phyloP scores from a whole-genome alignment of 2,797 vertebrate genomes.

The Enteromius unitaeniatus region DNA sequence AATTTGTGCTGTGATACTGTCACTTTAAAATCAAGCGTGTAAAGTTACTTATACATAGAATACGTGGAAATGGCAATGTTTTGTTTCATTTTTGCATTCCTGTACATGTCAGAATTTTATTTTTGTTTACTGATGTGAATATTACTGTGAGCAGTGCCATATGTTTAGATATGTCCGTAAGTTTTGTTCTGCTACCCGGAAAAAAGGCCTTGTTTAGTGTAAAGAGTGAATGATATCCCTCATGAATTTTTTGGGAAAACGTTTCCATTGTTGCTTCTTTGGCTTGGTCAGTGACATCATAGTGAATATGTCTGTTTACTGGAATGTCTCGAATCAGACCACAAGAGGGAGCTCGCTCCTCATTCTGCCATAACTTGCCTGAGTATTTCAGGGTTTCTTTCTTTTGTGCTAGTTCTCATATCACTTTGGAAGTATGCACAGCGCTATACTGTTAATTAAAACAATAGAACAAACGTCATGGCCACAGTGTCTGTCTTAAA shows the following conservation, averaged over 20 bases:
- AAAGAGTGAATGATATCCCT: conserved; percentile 60
- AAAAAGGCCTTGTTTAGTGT: conserved; percentile 63
- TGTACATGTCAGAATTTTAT: conserved; percentile 70
- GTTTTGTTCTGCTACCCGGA: conserved; percentile 69
- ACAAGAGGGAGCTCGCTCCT: conserved; percentile 57
- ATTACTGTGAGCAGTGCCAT: conserved; percentile 83
- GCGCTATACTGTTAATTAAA: conserved; percentile 78
- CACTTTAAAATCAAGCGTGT: conserved; percentile 80
- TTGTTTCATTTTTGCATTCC: conserved; percentile 79
- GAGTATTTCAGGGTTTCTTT: conserved; percentile 57
- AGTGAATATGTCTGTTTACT: conserved; percentile 16
- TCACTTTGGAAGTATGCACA: conserved; percentile 79
- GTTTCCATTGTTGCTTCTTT: conserved; percentile 15
- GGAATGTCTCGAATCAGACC: conserved; percentile 44
- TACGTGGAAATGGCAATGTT: conserved; percentile 65
- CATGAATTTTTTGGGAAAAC: neutral
- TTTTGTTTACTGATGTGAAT: conserved; percentile 77
- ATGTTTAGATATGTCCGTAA: conserved; percentile 66
- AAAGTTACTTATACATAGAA: conserved; percentile 70
- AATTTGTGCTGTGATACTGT: conserved; percentile 81
- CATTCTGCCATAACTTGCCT: conserved; percentile 66
- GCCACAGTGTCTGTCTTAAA: neutral
- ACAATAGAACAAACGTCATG: conserved; percentile 57
- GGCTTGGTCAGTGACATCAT: conserved; percentile 3
- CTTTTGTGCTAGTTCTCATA: conserved; percentile 74